These are phyloP conservation scores for Harpegnathos saltator DNA, from an alignment of 1,140 invertebrate species.

Conservation along the genomic window DNA sequence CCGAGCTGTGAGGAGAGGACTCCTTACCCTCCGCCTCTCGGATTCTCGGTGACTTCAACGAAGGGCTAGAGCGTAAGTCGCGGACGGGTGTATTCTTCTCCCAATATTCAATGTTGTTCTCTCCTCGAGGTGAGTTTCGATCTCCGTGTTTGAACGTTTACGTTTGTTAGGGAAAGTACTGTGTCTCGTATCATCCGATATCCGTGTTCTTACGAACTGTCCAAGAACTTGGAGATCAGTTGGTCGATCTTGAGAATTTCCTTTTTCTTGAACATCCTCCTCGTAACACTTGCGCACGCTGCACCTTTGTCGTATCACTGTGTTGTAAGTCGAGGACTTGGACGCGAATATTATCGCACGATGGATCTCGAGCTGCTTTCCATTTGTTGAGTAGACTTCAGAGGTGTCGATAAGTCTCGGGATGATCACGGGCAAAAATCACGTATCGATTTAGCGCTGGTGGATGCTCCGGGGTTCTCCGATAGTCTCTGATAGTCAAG, in stretches of 20 bases:
- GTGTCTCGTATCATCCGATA: not conserved
- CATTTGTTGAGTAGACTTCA: not conserved
- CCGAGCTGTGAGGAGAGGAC: too few species aligned
- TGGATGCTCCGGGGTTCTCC: not conserved
- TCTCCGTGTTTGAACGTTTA: too few species aligned
- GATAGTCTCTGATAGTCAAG: not conserved
- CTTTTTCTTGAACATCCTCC: conserved; percentile 25
- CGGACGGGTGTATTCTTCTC: not conserved
- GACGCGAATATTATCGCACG: conserved; percentile 16
- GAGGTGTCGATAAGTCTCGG: not conserved
- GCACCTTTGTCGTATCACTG: conserved; percentile 34
- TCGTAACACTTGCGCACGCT: not conserved
- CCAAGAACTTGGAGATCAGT: not conserved
- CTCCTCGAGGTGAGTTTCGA: not conserved
- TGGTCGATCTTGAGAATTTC: not conserved
- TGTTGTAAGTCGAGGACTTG: not conserved
- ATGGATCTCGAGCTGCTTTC: not conserved
- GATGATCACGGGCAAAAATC: conserved; percentile 10
- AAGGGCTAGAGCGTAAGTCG: not conserved
- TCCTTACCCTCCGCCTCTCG: not conserved
- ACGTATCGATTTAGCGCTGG: not conserved
- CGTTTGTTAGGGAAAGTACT: too few species aligned
- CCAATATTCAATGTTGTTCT: not conserved
- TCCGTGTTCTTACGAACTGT: conserved; percentile 2
- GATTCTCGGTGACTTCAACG: conserved; percentile 42